These are phyloP conservation scores for Gambusia yucatana DNA, from an alignment of 2,797 vertebrate genomes.

Conservation along the genomic window DNA sequence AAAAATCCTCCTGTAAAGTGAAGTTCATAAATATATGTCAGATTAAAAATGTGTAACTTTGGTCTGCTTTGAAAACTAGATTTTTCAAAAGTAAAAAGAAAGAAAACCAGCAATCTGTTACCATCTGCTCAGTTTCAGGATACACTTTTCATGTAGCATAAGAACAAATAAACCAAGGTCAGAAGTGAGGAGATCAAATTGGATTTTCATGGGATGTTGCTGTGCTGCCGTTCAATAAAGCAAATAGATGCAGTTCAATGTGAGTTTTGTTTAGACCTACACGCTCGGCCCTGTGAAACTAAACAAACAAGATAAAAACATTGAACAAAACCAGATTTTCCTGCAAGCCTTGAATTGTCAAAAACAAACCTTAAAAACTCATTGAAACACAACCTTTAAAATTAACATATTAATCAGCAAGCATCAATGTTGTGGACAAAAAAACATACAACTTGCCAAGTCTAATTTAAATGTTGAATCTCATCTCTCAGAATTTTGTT, in stretches of 20 bases:
- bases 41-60: neutral
- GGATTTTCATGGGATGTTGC: constrained; percentile 8
- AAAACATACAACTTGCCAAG: constrained; percentile 1
- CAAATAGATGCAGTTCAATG: constrained; percentile 3
- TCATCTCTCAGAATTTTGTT: constrained; percentile 20
- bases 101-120: neutral
- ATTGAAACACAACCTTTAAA: constrained; percentile 16
- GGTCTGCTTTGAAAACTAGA: neutral
- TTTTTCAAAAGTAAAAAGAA: constrained; percentile 4
- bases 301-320: constrained; percentile 59
- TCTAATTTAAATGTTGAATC: constrained; percentile 30
- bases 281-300: constrained; percentile 34
- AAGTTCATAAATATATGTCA: neutral
- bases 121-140: neutral
- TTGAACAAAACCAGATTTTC: constrained; percentile 42
- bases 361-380: constrained; percentile 16
- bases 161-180: constrained; percentile 21
- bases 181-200: constrained; percentile 5
- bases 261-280: constrained; percentile 23
- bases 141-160: neutral
- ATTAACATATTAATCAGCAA: constrained; percentile 15
- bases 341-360: constrained; percentile 34
- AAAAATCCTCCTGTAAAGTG: neutral
- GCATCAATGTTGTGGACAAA: neutral
- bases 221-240: constrained; percentile 19